These are phyloP conservation scores for Myotis davidii DNA, from an alignment of 2,113 vertebrate genomes.

Conservation along the genomic window DNA sequence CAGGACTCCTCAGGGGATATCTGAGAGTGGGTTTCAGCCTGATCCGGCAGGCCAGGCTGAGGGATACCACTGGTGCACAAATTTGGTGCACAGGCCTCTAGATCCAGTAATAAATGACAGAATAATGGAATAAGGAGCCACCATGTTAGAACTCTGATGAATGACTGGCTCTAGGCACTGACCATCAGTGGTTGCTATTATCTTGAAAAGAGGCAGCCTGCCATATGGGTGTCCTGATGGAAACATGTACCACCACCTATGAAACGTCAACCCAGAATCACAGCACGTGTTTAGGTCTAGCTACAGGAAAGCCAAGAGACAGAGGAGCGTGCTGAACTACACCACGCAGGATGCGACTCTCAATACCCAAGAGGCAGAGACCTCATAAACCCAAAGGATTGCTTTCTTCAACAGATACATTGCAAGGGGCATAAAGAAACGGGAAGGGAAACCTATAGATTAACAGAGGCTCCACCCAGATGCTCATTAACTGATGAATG, in stretches of 20 bases:
- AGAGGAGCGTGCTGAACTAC: not conserved
- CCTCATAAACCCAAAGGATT: not conserved
- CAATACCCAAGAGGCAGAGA: not conserved
- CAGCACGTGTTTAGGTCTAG: not conserved
- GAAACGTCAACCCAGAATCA: not conserved
- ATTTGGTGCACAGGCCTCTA: no score
- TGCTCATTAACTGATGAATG: not conserved
- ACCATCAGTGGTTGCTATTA: not conserved
- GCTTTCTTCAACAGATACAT: not conserved
- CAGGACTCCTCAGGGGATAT: no score
- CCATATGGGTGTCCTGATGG: not conserved
- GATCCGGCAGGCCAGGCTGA: no score
- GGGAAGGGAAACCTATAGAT: not conserved
- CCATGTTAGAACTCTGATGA: not conserved
- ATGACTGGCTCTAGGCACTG: not conserved
- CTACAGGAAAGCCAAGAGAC: not conserved
- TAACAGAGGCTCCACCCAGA: not conserved
- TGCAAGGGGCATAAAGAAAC: not conserved
- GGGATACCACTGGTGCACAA: no score
- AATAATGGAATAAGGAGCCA: fast-evolving
- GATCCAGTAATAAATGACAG: not conserved
- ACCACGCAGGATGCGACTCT: fast-evolving
- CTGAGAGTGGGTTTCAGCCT: no score
- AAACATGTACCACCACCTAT: not conserved
- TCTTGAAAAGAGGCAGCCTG: not conserved